Base-by-base conservation (phyloP, 2,113 vertebrate species). In the Malurus alboscapulatus region DNA sequence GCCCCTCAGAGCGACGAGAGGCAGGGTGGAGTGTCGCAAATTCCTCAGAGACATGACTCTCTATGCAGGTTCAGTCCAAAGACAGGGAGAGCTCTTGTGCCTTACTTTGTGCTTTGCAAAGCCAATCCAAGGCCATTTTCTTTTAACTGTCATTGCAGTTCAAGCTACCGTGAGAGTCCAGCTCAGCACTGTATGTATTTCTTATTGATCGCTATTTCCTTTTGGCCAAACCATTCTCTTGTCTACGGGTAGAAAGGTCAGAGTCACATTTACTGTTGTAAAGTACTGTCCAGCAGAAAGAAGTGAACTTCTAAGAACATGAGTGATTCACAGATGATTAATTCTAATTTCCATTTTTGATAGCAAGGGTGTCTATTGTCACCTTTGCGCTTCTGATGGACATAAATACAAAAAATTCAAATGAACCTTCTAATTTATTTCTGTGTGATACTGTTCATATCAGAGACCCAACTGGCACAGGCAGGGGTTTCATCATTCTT, bases 51-150 rank as follows among this genome's bases (percentile, higher is more conserved):
- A 34, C 20, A 47, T 0, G 0, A 9, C 36, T 47, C 36, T 51
- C 24, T 45, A 17, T 20, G 8, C 0, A 0, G 25, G 14, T 27
- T 69, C 40, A 71, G 29, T 18, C 14, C 57, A 54, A 61, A 42
- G 18, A 51, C 12, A 67, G 11, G 32, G 40, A 73, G 50, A 45
- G 18, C 3, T 75, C 38, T 36, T 63, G 29, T 58, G 38, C 34
- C 47, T 44, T 16, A 8, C 17, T n/a, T 40, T 12, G 24, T 25
- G 20, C 55, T 88, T 36, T 53, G 27, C 68, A 81, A 69, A 47
- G n/a, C 40, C 3, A 0, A 18, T 68, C 40, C 26, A 63, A 73
- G 9, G 27, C 34, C 6, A 0, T 24, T n/a, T 32, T 24, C 8
- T 24, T 53, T 73, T 73, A 50, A 5, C 32, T 62, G 20, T 20